Percentiles rank a stretch among this genome's conserved stretches.
These are phyloP conservation scores for Arnoldichthys spilopterus DNA, from an alignment of 2,797 vertebrate genomes.

Conservation along the genomic window DNA sequence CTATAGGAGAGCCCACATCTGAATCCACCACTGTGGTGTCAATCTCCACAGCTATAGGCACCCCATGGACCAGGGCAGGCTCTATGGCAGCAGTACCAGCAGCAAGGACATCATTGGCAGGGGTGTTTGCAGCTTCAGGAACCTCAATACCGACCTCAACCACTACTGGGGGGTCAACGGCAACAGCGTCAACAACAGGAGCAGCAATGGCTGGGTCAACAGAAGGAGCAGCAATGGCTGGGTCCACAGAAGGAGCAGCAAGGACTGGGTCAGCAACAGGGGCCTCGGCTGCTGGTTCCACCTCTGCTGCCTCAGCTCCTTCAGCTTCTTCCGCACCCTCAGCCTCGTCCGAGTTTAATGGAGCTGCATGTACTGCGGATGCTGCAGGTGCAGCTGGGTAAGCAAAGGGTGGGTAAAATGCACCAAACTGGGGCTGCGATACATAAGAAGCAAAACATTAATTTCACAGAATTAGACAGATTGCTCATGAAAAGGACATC, in stretches of 20 bases:
- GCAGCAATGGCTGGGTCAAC: slow-evolving; percentile 25
- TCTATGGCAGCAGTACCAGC: slow-evolving; percentile 17
- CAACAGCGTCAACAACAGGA: neutral
- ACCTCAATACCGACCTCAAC: neutral
- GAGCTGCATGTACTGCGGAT: slow-evolving; percentile 54
- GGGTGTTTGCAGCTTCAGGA: slow-evolving; percentile 10
- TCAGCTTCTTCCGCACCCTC: slow-evolving; percentile 60
- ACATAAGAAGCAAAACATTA: neutral
- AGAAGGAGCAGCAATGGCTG: neutral
- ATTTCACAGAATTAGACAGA: neutral
- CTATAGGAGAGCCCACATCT: slow-evolving; percentile 45
- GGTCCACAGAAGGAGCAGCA: slow-evolving; percentile 19
- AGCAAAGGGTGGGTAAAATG: neutral
- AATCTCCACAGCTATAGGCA: slow-evolving; percentile 35
- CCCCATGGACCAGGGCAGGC: slow-evolving; percentile 31
- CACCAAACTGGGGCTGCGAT: slow-evolving; percentile 47
- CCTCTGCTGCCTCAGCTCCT: slow-evolving; percentile 55
- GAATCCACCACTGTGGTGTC: slow-evolving; percentile 35
- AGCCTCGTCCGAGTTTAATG: slow-evolving; percentile 75
- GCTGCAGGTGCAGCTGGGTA: slow-evolving; percentile 42
- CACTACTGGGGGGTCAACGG: neutral
- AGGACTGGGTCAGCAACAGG: neutral
- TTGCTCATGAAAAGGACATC: neutral
- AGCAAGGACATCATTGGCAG: neutral
- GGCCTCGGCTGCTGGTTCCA: neutral